Base-by-base conservation (phyloP, 1,140 invertebrate species). In the Nephotettix cincticeps region DNA sequence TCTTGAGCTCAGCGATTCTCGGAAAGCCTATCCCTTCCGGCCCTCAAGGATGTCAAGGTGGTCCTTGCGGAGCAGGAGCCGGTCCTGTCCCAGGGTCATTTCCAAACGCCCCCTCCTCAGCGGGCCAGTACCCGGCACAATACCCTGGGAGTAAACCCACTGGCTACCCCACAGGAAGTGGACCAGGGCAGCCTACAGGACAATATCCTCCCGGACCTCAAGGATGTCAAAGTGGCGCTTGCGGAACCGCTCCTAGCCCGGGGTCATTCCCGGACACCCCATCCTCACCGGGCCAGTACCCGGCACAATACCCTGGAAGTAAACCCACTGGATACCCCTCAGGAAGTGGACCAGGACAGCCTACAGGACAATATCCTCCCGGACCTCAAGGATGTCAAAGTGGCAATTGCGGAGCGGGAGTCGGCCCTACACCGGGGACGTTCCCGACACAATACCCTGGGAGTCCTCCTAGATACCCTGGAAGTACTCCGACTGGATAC, bases 1-100 rank as follows among this genome's bases (percentile, higher is more conserved):
- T 73, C 25, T 29, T 73, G 19, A 70, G 68, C 45, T 68, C 66
- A 23, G 68, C 72, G 1, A 21, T 68, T 51, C 51, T 68, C 14
- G 51, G 51, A 9, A 68, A 68, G 28, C 66, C 66, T 14, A 19
- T 28, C 23, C 21, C 25, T 19, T n/a, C n/a, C 1, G 21, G 27
- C 51, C 25, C 66, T 47, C 43, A 54, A 68, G 51, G 66, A 13
- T 45, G 51, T 29, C 23, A 23, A 36, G 64, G 64, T 47, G 19
- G 13, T 61, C 32, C 28, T 43, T 17, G 47, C 19, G 47, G 21
- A 9, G 14, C 4, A 11, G 47, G 21, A 9, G 14, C 4, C 19
- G 17, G 17, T 6, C 47, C 47, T n/a, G 23, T 21, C 23, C 21
- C 67, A 69, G 40, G 19, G 13, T 4, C 17, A 2, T 32, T 11